Evolutionary conservation across 2,888 invertebrate species (phyloP), one percentile per base, ranked within the genome.

Genomic region (Papilio elwesi): DNA sequence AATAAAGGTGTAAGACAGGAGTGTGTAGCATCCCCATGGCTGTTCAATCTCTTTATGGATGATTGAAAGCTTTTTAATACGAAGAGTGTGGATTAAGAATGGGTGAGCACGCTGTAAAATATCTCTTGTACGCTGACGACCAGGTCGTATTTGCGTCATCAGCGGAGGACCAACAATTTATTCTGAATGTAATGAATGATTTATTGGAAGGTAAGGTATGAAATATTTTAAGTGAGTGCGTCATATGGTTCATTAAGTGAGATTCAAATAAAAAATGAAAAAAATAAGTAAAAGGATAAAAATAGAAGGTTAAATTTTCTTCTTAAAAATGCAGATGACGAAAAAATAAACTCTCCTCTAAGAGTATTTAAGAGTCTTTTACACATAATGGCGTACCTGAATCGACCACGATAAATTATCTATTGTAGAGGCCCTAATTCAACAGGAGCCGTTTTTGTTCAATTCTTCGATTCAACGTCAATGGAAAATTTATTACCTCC

Each of bases 381-480:
- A 87, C 80, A 85, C 81, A 82, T 81, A 85, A 85, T 76, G 77
- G 76, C 76, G 74, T 76, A 83, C 84, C 85, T 87, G 84, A 84
- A 83, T 84, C 85, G 85, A 85, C 89, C 88, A 87, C 91, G 87
- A 93, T 93, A 92, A 92, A 92, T 92, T 92, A 90, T 89, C 92
- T 87, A 92, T 92, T 93, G 91, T 92, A 88, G 85, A 83, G 82
- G 82, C 79, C 80, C 86, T 87, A 90, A 90, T 92, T 89, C 89
- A 89, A 90, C 89, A 89, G 87, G 89, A 89, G 84, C 86, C 88
- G 90, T 91, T 93, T 93, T 92, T 92, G 92, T 93, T 92, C 92
- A 90, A 91, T 92, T 92, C 92, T 91, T 91, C 89, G 90, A 87
- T 88, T 90, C 86, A 87, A 90, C 89, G 89, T 92, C 91, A 92